Conservation (phyloP, 2,888 invertebrate species). For the Formica aserva region DNA sequence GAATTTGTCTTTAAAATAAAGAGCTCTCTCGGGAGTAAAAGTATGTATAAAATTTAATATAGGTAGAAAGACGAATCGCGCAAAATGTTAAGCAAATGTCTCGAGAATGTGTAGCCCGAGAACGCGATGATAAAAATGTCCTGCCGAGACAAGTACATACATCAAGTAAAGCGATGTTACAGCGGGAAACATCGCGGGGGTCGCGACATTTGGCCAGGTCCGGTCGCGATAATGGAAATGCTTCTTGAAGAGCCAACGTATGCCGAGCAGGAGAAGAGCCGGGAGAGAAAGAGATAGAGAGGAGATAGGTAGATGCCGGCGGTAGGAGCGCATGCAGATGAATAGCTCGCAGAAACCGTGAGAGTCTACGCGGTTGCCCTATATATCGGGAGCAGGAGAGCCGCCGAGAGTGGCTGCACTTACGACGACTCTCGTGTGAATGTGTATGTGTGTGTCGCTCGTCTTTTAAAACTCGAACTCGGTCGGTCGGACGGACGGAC, state of each 20-base stretch:
- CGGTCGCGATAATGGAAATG: slow-evolving; percentile 53
- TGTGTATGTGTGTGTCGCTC: slow-evolving; percentile 64
- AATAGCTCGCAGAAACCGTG: slow-evolving; percentile 85
- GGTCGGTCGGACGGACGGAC: slow-evolving; percentile 58
- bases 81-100: slow-evolving; percentile 38
- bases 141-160: slow-evolving; percentile 45
- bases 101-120: slow-evolving; percentile 29
- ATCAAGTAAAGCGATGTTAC: slow-evolving; percentile 40
- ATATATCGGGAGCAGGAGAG: slow-evolving; percentile 81
- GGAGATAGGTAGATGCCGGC: slow-evolving; percentile 45
- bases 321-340: slow-evolving; percentile 83
- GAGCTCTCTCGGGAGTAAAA: not conserved
- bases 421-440: slow-evolving; percentile 69
- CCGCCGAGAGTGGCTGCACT: slow-evolving; percentile 64
- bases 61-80: slow-evolving; percentile 15
- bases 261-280: slow-evolving; percentile 53
- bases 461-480: slow-evolving; percentile 74
- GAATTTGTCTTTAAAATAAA: slow-evolving; percentile 10
- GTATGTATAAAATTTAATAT: slow-evolving; percentile 20
- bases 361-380: slow-evolving; percentile 84
- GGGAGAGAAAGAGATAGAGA: slow-evolving; percentile 50
- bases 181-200: slow-evolving; percentile 50
- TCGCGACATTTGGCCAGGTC: slow-evolving; percentile 56
- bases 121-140: slow-evolving; percentile 47
- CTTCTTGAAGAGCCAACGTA: slow-evolving; percentile 31